These are phyloP conservation scores for Drosophila hydei DNA, from an alignment of 1,140 invertebrate genomes.

Conservation along the genomic window DNA sequence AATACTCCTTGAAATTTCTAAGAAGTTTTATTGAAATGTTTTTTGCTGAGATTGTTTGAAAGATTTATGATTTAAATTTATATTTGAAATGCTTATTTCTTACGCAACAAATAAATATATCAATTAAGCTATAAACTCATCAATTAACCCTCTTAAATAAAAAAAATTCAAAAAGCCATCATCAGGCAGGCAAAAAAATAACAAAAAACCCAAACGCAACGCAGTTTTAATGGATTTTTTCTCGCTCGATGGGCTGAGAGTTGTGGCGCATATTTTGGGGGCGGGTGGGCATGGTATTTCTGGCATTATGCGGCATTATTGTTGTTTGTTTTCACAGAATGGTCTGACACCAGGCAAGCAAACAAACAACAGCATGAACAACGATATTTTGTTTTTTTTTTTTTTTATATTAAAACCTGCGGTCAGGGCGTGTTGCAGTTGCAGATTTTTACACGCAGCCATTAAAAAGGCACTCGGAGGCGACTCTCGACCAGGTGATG, in stretches of 20 bases:
- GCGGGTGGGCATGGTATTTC: background rate
- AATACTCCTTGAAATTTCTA: too few relatives aligned
- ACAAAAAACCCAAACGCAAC: constrained; percentile 30
- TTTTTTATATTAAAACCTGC: constrained; percentile 57
- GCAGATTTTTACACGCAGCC: constrained; percentile 51
- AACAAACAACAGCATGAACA: constrained; percentile 16
- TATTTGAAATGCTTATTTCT: too few relatives aligned
- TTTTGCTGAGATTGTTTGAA: too few relatives aligned
- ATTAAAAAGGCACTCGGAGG: constrained; percentile 52
- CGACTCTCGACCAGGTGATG: constrained; percentile 46
- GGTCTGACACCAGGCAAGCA: constrained; percentile 51
- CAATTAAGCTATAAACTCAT: constrained; percentile 1
- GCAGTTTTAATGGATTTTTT: constrained; percentile 57
- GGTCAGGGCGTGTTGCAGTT: constrained; percentile 52
- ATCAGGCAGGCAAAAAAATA: constrained; percentile 17
- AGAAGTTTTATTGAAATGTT: too few relatives aligned
- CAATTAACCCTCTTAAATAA: constrained; percentile 1
- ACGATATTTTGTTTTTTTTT: background rate
- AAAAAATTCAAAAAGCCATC: constrained; percentile 23
- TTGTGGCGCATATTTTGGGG: background rate
- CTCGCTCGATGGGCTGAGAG: constrained; percentile 14
- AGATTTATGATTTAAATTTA: too few relatives aligned
- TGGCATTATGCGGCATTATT: constrained; percentile 54
- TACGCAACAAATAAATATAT: background rate
- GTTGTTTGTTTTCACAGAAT: constrained; percentile 54